Evolutionary conservation across 2,113 vertebrate genomes (phyloP), one percentile per base, ranked within the genome.

Genomic region (Mobula birostris): DNA sequence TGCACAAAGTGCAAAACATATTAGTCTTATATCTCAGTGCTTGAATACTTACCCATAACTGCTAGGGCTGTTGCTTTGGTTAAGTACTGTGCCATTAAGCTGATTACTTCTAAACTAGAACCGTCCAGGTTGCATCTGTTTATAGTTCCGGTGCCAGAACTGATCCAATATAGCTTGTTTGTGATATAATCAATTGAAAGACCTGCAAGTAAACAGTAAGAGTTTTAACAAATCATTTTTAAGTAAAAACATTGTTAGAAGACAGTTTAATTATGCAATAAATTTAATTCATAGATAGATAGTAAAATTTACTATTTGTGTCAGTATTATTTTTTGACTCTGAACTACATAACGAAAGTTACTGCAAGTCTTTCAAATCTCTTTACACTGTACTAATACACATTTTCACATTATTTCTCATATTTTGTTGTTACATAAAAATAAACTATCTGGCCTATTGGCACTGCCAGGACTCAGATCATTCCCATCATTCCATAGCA

Each of bases 121-220:
- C 99, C 99, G 56, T 99, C 99, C 96, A 99, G 96, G 97, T 97
- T 99, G 96, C 99, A 99, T 97, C 98, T 98, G 95, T 99, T 99
- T 97, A 99, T 98, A 94, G 98, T 99, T 96, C 98, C 97, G 95
- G 99, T 99, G 97, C 98, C 97, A 0, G 99, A 99, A 96, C 98
- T 99, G 96, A 99, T 98, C 99, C 99, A 99, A 96, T 99, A 99
- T 79, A 99, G 97, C 95, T 98, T 99, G 96, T 97, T 98, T 95
- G 98, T 97, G 91, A 96, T 94, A 94, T 98, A 98, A 97, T 99
- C 99, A 96, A 99, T 97, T 0, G 98, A 98, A 94, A 99, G 97
- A 96, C 99, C 99, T 99, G 97, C 95, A 97, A 76, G 97, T 74
- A 80, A 88, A 88, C 19, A 87, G 68, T 6, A 94, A 24, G 66